Conservation (phyloP, 2,888 invertebrate species). For the Heteromurus nitidus region DNA sequence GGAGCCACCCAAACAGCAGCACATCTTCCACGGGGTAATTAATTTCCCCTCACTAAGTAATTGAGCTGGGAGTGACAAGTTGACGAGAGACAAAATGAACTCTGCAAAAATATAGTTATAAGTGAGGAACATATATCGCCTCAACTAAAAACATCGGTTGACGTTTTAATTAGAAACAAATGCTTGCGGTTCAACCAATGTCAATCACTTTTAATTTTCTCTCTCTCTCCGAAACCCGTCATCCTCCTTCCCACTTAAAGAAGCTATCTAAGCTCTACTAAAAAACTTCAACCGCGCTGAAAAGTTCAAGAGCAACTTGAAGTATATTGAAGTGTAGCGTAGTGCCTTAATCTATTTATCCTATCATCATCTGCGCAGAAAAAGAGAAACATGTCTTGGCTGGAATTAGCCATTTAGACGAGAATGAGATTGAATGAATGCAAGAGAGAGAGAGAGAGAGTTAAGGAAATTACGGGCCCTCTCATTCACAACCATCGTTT, state of each 20-base stretch:
- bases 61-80: constrained; percentile 73
- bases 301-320: too few relatives aligned
- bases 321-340: too few relatives aligned
- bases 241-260: too few relatives aligned
- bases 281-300: too few relatives aligned
- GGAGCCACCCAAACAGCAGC: constrained; percentile 54
- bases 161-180: constrained; percentile 74
- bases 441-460: too few relatives aligned
- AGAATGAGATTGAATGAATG: too few relatives aligned
- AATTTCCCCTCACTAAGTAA: constrained; percentile 74
- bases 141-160: constrained; percentile 62
- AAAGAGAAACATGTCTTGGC: too few relatives aligned
- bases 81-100: constrained; percentile 73
- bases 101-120: constrained; percentile 52
- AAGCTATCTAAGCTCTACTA: too few relatives aligned
- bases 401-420: too few relatives aligned
- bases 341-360: too few relatives aligned
- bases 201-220: constrained; percentile 69
- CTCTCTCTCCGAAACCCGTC: not conserved
- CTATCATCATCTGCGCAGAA: too few relatives aligned
- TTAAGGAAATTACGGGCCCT: too few relatives aligned
- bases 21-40: constrained; percentile 71
- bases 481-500: not conserved
- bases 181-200: constrained; percentile 71
- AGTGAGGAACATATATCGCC: constrained; percentile 29